Evolutionary conservation across 2,888 invertebrate genomes (phyloP).

Genomic region (Drosophila nigricruria): DNA sequence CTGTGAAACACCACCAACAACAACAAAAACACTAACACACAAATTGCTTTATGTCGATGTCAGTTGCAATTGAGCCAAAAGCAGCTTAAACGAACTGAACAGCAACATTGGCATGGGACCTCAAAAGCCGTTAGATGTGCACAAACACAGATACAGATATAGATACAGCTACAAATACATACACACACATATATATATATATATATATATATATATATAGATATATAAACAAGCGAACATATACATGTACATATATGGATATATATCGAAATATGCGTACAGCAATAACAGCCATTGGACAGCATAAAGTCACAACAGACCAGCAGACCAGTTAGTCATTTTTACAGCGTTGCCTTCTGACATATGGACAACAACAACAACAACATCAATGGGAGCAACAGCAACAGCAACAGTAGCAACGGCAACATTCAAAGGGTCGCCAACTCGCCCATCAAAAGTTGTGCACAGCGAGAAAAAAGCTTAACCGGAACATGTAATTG

Average conservation of each 20-base stretch:
- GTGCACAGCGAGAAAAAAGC: constrained; percentile 22
- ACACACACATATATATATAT: neutral
- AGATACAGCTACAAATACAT: constrained; percentile 10
- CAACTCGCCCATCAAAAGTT: constrained; percentile 31
- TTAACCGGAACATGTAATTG: constrained; percentile 1
- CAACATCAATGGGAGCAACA: neutral
- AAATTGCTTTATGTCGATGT: constrained; percentile 50
- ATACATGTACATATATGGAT: neutral
- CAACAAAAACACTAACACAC: constrained; percentile 15
- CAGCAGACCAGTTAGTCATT: constrained; percentile 40
- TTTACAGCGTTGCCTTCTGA: constrained; percentile 30
- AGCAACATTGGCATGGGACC: constrained; percentile 21
- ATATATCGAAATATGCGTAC: constrained; percentile 13
- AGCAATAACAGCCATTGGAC: constrained; percentile 6
- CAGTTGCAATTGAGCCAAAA: constrained; percentile 50
- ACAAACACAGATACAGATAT: constrained; percentile 18
- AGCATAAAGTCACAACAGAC: constrained; percentile 19
- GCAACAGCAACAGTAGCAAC: constrained; percentile 1
- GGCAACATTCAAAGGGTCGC: constrained; percentile 11
- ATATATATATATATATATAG: constrained; percentile 1
- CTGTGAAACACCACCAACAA: constrained; percentile 1
- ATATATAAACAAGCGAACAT: neutral
- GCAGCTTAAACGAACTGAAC: constrained; percentile 39
- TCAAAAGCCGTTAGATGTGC: constrained; percentile 43
- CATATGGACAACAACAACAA: constrained; percentile 24